A percentile compares a stretch with the other conserved stretches of the same genome.
Conservation (phyloP, 53 echinoderm and acorn worm species). For the Paracentrotus lividus region DNA sequence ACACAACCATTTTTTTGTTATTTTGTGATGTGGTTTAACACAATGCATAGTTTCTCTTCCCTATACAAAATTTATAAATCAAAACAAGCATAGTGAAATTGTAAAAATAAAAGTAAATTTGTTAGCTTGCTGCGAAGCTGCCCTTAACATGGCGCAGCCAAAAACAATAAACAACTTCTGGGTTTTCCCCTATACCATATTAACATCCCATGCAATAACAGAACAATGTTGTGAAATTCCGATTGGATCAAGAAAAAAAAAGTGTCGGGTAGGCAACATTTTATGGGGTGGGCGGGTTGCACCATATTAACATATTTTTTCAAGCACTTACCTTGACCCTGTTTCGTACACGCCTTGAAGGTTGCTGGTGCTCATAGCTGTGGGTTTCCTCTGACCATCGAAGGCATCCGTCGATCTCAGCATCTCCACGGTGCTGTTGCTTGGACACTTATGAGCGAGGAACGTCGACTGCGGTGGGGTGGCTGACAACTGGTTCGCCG, state of each 20-base stretch:
- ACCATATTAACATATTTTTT: too few relatives aligned
- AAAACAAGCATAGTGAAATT: too few relatives aligned
- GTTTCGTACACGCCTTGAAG: conserved; percentile 72
- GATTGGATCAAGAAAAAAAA: background rate
- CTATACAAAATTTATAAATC: too few relatives aligned
- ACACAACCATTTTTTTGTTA: too few relatives aligned
- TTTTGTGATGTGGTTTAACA: too few relatives aligned
- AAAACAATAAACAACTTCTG: background rate
- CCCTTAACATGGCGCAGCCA: too few relatives aligned
- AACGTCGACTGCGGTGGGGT: background rate
- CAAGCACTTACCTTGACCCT: background rate
- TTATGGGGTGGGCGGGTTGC: too few relatives aligned
- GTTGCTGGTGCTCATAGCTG: conserved; percentile 68
- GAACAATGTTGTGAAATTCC: background rate
- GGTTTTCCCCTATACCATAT: background rate
- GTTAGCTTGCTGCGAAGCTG: too few relatives aligned
- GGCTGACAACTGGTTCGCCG: background rate
- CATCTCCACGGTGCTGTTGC: conserved; percentile 70
- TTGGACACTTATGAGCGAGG: conserved; percentile 67
- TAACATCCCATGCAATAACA: background rate
- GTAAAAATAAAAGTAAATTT: too few relatives aligned
- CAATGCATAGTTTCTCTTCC: too few relatives aligned
- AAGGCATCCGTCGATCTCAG: conserved; percentile 63
- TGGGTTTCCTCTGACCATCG: conserved; percentile 22
- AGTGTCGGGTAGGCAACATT: too few relatives aligned